phyloP scores from a whole-genome alignment of 2,888 invertebrate species.

The Gymnosoma rotundatum region DNA sequence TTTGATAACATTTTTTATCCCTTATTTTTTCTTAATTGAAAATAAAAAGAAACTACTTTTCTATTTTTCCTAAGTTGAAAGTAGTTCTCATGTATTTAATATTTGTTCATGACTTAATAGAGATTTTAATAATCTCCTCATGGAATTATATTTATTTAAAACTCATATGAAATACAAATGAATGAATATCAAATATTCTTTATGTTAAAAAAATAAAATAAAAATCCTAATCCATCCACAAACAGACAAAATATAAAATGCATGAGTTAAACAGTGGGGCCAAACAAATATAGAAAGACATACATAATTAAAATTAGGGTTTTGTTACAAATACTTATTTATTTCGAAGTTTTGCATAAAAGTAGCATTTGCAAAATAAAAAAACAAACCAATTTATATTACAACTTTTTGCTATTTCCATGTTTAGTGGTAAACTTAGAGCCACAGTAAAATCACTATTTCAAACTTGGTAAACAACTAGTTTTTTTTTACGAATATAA shows the following conservation, averaged over 20 bases:
- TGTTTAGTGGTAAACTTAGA: too few species aligned
- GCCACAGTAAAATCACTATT: not conserved
- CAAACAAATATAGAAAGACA: not conserved
- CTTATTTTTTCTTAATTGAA: too few species aligned
- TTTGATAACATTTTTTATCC: too few species aligned
- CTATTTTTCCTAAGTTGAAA: too few species aligned
- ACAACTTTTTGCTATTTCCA: too few species aligned
- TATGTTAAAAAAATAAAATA: not conserved
- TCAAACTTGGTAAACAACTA: not conserved
- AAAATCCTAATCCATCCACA: conserved; percentile 4
- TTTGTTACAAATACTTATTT: not conserved
- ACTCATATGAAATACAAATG: not conserved
- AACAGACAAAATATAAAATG: not conserved
- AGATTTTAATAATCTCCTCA: conserved; percentile 7
- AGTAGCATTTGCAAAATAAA: too few species aligned
- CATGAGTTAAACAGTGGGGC: not conserved
- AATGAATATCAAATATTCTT: not conserved
- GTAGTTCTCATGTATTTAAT: not conserved
- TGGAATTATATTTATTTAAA: conserved; percentile 10
- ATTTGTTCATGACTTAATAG: not conserved
- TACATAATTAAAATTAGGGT: not conserved
- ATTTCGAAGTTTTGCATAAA: too few species aligned
- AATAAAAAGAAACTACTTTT: too few species aligned
- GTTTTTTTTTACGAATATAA: conserved; percentile 1
- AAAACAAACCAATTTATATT: too few species aligned